Percentiles rank a stretch among this genome's conserved stretches.
These are phyloP conservation scores for Mycteria americana DNA, from an alignment of 2,797 vertebrate genomes.

Conservation along the genomic window DNA sequence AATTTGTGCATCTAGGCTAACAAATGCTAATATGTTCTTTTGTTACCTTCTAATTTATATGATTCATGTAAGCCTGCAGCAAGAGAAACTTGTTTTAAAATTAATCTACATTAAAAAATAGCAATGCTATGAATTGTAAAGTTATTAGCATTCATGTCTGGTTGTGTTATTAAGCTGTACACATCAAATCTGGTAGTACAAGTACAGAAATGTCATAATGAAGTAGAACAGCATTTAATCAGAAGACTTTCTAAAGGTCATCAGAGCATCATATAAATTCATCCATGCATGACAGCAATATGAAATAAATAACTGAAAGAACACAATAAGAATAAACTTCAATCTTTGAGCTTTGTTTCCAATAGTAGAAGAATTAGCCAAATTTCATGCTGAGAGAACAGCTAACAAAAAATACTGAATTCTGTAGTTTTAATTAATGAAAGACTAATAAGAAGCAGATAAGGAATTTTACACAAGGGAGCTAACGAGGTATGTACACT, in stretches of 20 bases:
- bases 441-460: conserved; percentile 48
- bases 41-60: conserved; percentile 84
- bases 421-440: conserved; percentile 59
- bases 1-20: conserved; percentile 79
- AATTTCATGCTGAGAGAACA: conserved; percentile 28
- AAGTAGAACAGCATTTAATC: conserved; percentile 76
- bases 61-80: conserved; percentile 82
- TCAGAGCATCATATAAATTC: conserved; percentile 71
- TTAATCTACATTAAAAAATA: conserved; percentile 79
- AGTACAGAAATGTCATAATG: conserved; percentile 76
- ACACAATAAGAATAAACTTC: conserved; percentile 46
- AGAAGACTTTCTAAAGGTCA: conserved; percentile 79
- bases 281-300: conserved; percentile 59
- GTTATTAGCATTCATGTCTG: conserved; percentile 82
- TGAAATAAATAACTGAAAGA: conserved; percentile 67
- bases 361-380: conserved; percentile 23
- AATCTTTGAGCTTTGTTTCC: conserved; percentile 41
- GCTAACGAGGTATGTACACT: conserved; percentile 26
- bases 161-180: conserved; percentile 80
- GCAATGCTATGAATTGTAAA: conserved; percentile 76
- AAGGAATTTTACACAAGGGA: conserved; percentile 20
- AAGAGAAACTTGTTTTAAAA: conserved; percentile 82
- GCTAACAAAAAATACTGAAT: neutral
- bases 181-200: conserved; percentile 76
- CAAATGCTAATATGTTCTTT: conserved; percentile 87